Base-by-base conservation (phyloP, 2,113 vertebrate genomes). In the Syrrhaptes paradoxus region DNA sequence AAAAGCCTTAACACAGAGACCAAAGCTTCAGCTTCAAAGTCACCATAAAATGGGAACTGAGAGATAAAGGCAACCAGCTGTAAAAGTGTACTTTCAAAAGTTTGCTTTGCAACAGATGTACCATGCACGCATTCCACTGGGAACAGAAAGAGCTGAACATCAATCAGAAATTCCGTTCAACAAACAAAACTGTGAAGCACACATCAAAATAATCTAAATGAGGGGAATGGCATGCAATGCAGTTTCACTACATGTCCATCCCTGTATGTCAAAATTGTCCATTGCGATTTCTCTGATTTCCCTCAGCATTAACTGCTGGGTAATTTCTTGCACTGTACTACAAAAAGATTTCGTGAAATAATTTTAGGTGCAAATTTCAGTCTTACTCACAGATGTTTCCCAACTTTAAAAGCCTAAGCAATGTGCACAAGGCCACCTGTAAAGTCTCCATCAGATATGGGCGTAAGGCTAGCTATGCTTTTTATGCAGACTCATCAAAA, bases 21-120 rank as follows among this genome's bases (percentile, higher is more conserved):
- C 41, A 91, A 96, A 78, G 87, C 36, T 82, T 65, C 75, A 74
- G 52, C 72, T 92, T 95, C 89, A 93, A 95, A 95, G 88, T 76
- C 79, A 74, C 31, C 17, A 12, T 68, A 76, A 62, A 85, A 81
- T 36, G 31, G 32, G 16, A 89, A 92, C 10, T 38, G 28, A 26
- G 41, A 90, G 57, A 76, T 73, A 88, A 94, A 95, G 49, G 61
- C 36, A 82, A 74, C 31, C 45, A 85, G 57, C 43, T 85, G 46
- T 34, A 70, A n/a, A 81, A 71, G 34, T 4, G 31, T 19, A 51
- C 57, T 93, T 87, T 48, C 81, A 86, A 73, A 48, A 48, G 18
- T 36, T 48, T 70, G 59, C 65, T 89, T 91, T 49, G 29, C 20
- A 85, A 90, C 52, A 86, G 49, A 91, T 31, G 68, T 21, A 68